These are phyloP conservation scores for Anableps anableps DNA, from an alignment of 2,797 vertebrate genomes.

Conservation along the genomic window DNA sequence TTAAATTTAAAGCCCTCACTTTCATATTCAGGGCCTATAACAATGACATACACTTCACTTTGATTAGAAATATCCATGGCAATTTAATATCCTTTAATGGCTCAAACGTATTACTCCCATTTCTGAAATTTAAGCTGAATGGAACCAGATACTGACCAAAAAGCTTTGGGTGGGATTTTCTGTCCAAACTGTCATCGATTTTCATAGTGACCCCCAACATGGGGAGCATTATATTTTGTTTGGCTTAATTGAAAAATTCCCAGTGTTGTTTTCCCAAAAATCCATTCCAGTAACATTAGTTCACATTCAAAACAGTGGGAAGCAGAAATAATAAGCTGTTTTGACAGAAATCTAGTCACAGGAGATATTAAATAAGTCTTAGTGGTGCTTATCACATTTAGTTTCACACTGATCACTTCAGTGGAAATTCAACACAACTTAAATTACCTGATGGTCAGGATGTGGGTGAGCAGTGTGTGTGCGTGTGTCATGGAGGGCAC, in stretches of 20 bases:
- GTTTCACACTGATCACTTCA: constrained; percentile 69
- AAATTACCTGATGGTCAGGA: constrained; percentile 40
- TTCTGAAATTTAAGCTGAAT: constrained; percentile 23
- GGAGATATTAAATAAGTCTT: constrained; percentile 35
- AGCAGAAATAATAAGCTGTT: constrained; percentile 58
- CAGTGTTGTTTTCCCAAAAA: constrained; percentile 58
- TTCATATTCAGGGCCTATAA: too few relatives aligned
- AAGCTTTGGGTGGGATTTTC: constrained; percentile 28
- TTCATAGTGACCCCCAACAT: constrained; percentile 27
- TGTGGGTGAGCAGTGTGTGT: constrained; percentile 24
- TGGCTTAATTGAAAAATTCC: constrained; percentile 61
- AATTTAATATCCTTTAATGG: neutral
- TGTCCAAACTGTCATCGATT: constrained; percentile 28
- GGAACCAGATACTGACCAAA: constrained; percentile 41
- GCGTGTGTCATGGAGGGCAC: constrained; percentile 15
- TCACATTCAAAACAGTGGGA: constrained; percentile 47
- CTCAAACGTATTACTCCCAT: constrained; percentile 12
- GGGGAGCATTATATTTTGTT: constrained; percentile 53
- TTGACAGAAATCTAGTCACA: constrained; percentile 36
- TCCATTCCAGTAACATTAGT: constrained; percentile 56
- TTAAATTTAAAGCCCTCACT: too few relatives aligned
- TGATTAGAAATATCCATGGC: neutral
- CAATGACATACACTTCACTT: neutral
- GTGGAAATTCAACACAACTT: constrained; percentile 26
- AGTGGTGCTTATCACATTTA: constrained; percentile 45